Evolutionary conservation across 2,113 vertebrate genomes (phyloP).

Genomic region (Epinephelus fuscoguttatus): DNA sequence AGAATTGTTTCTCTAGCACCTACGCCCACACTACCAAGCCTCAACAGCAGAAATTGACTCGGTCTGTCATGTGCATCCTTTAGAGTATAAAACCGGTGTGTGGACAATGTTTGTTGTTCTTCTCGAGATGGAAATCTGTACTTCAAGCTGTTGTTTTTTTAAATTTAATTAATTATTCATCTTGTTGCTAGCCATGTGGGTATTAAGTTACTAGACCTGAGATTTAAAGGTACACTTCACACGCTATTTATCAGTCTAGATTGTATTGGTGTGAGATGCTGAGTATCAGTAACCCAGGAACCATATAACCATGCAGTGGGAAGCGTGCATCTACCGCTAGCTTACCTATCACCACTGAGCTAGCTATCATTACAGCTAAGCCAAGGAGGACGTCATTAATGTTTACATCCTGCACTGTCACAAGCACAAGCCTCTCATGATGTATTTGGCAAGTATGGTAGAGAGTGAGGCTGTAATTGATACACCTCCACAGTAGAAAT

Average conservation of each 20-base stretch:
- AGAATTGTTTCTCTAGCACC: slow-evolving; percentile 24
- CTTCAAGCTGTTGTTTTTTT: background rate
- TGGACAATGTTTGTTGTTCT: background rate
- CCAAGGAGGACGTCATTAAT: no score
- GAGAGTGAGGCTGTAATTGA: background rate
- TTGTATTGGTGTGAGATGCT: no score
- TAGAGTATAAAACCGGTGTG: slow-evolving; percentile 10
- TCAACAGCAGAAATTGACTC: slow-evolving; percentile 39
- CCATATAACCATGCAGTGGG: no score
- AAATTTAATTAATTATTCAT: background rate
- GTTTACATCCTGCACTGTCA: no score
- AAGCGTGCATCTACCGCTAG: no score
- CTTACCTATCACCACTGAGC: no score
- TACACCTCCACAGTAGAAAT: background rate
- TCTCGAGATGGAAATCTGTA: background rate
- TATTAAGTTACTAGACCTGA: background rate
- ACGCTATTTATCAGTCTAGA: no score
- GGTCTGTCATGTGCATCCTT: slow-evolving; percentile 6
- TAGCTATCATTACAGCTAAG: no score
- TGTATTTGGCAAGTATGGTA: no score
- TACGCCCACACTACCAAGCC: slow-evolving; percentile 13
- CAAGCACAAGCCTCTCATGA: no score
- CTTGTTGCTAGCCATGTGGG: background rate
- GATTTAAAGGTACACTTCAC: background rate
- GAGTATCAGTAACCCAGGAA: no score